These are phyloP conservation scores for Ochropleura plecta DNA, from an alignment of 2,888 invertebrate species.

Conservation along the genomic window DNA sequence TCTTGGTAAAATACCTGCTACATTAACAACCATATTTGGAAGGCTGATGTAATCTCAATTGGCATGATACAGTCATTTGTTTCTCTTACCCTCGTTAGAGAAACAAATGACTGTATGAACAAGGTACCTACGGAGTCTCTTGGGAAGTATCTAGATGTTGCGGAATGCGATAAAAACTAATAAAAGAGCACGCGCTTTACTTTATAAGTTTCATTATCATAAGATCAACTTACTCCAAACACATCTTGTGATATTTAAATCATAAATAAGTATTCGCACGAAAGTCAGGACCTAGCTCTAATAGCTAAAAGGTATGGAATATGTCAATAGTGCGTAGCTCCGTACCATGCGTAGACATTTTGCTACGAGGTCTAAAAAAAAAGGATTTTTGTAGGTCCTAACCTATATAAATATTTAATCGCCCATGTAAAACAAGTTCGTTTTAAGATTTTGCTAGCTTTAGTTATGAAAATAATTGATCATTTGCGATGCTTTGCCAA, in stretches of 20 bases:
- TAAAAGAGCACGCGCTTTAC: constrained; percentile 22
- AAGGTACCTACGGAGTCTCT: not conserved
- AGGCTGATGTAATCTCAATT: constrained; percentile 29
- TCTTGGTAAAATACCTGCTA: not conserved
- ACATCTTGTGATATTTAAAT: constrained; percentile 32
- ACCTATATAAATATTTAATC: too few species aligned
- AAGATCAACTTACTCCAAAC: constrained; percentile 29
- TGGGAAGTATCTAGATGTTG: not conserved
- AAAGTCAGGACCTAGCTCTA: constrained; percentile 3
- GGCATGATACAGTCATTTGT: not conserved
- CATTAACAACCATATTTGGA: constrained; percentile 18
- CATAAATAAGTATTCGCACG: constrained; percentile 23
- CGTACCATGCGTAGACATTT: constrained; percentile 19
- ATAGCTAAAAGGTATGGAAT: not conserved
- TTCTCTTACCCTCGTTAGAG: not conserved
- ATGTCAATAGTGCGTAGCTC: not conserved
- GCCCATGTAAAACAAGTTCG: not conserved
- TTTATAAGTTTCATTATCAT: constrained; percentile 20
- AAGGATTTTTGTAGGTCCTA: not conserved
- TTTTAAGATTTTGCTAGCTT: not conserved
- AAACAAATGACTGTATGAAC: constrained; percentile 6
- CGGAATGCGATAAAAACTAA: constrained; percentile 7
- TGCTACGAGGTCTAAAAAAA: constrained; percentile 6
- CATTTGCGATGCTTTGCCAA: not conserved
- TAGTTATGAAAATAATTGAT: not conserved